phyloP scores from a whole-genome alignment of 2,797 vertebrate genomes.

The Martes flavigula region DNA sequence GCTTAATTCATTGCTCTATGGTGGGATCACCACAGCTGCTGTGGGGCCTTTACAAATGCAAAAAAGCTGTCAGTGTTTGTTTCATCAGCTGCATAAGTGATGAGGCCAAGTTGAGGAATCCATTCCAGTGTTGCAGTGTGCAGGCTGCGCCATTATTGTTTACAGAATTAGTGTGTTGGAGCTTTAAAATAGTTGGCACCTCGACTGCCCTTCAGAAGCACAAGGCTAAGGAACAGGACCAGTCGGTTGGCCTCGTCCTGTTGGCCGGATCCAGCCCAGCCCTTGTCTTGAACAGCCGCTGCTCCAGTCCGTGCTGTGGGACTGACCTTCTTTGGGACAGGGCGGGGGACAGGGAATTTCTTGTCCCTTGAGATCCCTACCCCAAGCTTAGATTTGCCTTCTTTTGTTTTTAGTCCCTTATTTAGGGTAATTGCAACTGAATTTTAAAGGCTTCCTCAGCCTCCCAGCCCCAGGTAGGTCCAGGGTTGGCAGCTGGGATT shows the following conservation, averaged over 20 bases:
- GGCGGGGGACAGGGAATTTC: background rate
- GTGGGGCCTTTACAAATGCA: constrained; percentile 99
- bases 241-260: constrained; percentile 69
- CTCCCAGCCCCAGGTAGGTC: background rate
- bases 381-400: background rate
- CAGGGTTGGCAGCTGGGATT: background rate
- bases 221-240: constrained; percentile 67
- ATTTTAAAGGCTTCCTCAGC: background rate
- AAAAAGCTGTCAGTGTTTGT: constrained; percentile 99
- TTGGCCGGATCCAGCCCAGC: constrained; percentile 41
- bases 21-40: constrained; percentile 99
- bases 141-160: constrained; percentile 86
- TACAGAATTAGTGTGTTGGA: constrained; percentile 85
- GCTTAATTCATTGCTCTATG: constrained; percentile 95
- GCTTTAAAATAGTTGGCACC: constrained; percentile 84
- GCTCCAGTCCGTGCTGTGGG: background rate
- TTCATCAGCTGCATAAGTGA: constrained; percentile 98
- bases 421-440: background rate
- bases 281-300: background rate
- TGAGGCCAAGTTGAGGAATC: constrained; percentile 98
- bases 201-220: constrained; percentile 73
- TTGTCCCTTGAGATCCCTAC: background rate
- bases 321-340: background rate
- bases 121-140: constrained; percentile 85
- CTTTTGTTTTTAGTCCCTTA: background rate